Base-by-base conservation (phyloP, 2,797 vertebrate species). In the Amblyopsis hoosieri region DNA sequence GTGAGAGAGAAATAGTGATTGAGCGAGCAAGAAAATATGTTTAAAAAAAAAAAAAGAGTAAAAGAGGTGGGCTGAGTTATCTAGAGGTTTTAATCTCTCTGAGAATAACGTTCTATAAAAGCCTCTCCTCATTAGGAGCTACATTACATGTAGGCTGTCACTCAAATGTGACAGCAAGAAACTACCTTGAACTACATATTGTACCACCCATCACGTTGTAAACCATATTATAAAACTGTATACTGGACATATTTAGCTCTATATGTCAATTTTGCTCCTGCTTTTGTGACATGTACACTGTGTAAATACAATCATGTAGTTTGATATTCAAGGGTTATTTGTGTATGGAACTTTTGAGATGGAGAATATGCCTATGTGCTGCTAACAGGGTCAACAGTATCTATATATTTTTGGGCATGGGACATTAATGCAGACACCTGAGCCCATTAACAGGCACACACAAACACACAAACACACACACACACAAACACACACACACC, bases 101-200 rank as follows among this genome's bases (percentile, higher is more conserved):
- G 63, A 88, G 83, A 88, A 82, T 90, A 87, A 84, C 78, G 81
- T 81, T 85, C 89, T 92, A 91, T 93, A 86, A 91, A 89, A 82
- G 82, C 83, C 76, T 81, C 72, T 81, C 75, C 88, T 90, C 87
- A 90, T 91, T 91, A 91, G 78, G 80, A 83, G 80, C 78, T 73
- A 84, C 82, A 82, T 86, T 73, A 84, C 82, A 82, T 87, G 85
- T 84, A 89, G 89, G 83, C 88, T 88, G 88, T 89, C 89, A 76
- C 82, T 88, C 86, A 87, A 83, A 82, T 64, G 55, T 84, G 86
- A 87, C 66, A 61, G 81, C 61, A 76, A 62, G 80, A 86, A 87
- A 87, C 78, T 86, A 90, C 90, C 90, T 91, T 91, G 90, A 90
- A 90, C 89, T 90, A 90, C 84, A 89, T 91, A 74, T 69, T 52